phyloP scores from a whole-genome alignment of 2,113 vertebrate species.

The Platichthys stellatus region DNA sequence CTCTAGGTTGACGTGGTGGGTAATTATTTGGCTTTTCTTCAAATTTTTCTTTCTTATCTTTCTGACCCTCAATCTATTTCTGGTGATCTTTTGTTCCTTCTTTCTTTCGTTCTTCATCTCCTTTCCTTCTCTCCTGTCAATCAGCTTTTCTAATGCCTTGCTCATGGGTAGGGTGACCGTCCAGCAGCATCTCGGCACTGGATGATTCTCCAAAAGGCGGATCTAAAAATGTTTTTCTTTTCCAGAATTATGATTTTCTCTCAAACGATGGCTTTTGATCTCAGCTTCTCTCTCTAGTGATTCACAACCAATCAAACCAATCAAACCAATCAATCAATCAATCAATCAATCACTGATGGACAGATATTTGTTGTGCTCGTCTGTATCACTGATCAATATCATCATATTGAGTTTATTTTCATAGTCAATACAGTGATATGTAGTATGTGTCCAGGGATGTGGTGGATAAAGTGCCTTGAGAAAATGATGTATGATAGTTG shows the following conservation, averaged over 20 bases:
- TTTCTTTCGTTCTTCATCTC: neutral
- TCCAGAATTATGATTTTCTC: conserved; percentile 27
- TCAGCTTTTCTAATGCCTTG: conserved; percentile 33
- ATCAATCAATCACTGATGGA: conserved; percentile 47
- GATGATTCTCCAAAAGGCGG: conserved; percentile 63
- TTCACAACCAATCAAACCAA: conserved; percentile 9
- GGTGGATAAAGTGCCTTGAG: conserved; percentile 5
- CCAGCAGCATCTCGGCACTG: conserved; percentile 20
- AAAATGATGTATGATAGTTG: neutral
- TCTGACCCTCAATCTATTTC: conserved; percentile 28
- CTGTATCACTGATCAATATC: neutral
- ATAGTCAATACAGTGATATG: neutral
- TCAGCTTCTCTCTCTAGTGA: conserved; percentile 7
- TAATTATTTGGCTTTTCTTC: conserved; percentile 44
- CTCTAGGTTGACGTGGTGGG: conserved; percentile 69
- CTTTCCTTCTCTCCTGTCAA: neutral
- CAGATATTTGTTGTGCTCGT: neutral
- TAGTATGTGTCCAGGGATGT: conserved; percentile 29
- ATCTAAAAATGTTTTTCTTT: conserved; percentile 25
- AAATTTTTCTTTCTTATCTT: conserved; percentile 1
- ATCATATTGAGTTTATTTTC: neutral
- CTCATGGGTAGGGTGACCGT: conserved; percentile 47
- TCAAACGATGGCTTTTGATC: conserved; percentile 19
- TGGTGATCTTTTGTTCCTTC: neutral
- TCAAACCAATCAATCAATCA: conserved; percentile 47